Percentiles rank a stretch among this genome's conserved stretches.
Evolutionary conservation across 1,140 invertebrate genomes (phyloP).

Genomic region (Hypsibius dujardini): DNA sequence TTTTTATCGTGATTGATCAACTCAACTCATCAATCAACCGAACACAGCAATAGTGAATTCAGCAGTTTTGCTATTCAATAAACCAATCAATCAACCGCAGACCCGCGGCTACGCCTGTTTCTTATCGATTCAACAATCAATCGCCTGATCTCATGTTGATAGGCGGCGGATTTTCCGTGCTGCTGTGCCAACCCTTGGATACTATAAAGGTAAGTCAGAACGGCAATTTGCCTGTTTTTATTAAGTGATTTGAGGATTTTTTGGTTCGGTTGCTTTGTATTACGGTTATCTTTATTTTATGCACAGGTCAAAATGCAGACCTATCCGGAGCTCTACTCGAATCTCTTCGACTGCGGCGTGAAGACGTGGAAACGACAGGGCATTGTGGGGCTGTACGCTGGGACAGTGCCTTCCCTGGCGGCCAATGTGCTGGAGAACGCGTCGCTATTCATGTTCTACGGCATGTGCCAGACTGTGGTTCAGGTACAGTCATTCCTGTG

Average conservation of each 20-base stretch:
- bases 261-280: constrained; percentile 3
- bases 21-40: too few relatives aligned
- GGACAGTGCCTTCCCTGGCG: constrained; percentile 73
- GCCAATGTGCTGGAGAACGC: constrained; percentile 97
- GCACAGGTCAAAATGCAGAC: constrained; percentile 88
- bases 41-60: too few relatives aligned
- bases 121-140: too few relatives aligned
- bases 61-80: too few relatives aligned
- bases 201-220: constrained; percentile 52
- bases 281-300: constrained; percentile 20
- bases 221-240: too few relatives aligned
- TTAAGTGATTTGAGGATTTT: too few relatives aligned
- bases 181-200: constrained; percentile 92
- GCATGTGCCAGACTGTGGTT: constrained; percentile 72
- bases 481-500: constrained; percentile 20
- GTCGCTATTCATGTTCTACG: constrained; percentile 88
- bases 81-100: too few relatives aligned
- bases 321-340: constrained; percentile 69
- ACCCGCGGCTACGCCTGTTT: too few relatives aligned
- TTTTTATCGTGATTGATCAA: too few relatives aligned
- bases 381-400: constrained; percentile 73
- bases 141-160: too few relatives aligned
- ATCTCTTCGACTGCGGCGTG: constrained; percentile 64
- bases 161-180: constrained; percentile 78
- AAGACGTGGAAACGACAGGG: constrained; percentile 39